Conservation (phyloP, 2,888 invertebrate genomes). For the Ophioninae sp. region DNA sequence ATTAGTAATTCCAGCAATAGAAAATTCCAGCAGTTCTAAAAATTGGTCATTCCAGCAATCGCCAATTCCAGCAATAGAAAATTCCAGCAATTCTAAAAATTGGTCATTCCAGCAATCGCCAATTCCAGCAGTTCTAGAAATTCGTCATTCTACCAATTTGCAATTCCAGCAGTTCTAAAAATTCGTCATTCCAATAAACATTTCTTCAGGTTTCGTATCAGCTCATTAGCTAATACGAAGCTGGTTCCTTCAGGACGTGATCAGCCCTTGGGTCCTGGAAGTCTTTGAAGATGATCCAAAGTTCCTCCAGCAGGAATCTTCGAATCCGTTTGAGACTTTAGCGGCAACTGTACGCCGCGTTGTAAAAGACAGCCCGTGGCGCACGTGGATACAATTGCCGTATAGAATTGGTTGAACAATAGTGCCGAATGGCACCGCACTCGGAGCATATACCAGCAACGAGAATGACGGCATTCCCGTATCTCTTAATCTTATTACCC, state of each 20-base stretch:
- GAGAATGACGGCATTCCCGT: slow-evolving; percentile 44
- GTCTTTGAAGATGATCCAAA: slow-evolving; percentile 1
- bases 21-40: too few species aligned
- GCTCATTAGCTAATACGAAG: background rate
- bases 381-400: background rate
- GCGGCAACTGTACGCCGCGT: background rate
- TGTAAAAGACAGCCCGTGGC: background rate
- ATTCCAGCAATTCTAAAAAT: too few species aligned
- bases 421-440: slow-evolving; percentile 47
- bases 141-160: too few species aligned
- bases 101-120: too few species aligned
- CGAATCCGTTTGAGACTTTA: slow-evolving; percentile 9
- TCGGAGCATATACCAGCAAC: slow-evolving; percentile 27
- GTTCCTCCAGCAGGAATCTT: too few species aligned
- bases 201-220: too few species aligned
- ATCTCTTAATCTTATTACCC: slow-evolving; percentile 57
- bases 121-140: too few species aligned
- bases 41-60: too few species aligned
- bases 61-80: too few species aligned
- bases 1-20: too few species aligned
- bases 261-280: background rate
- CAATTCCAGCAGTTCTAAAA: too few species aligned
- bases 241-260: slow-evolving; percentile 1
- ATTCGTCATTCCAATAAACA: too few species aligned
- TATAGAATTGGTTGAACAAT: slow-evolving; percentile 24